Base-by-base conservation (phyloP, 2,113 vertebrate genomes). In the Pseudopipra pipra region DNA sequence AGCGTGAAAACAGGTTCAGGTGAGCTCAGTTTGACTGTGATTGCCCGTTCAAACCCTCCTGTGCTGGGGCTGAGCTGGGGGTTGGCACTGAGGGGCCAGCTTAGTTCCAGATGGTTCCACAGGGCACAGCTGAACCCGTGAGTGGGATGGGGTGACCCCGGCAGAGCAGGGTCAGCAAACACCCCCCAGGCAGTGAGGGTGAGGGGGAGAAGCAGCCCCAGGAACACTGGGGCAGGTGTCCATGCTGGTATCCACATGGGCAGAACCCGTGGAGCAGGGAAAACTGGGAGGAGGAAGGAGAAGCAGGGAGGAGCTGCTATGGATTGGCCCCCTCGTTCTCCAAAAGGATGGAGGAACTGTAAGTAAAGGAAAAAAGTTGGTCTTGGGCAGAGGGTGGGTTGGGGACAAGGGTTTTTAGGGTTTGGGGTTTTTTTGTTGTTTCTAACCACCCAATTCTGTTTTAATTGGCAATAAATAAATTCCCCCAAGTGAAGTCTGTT, bases 221-320 rank as follows among this genome's bases (percentile, higher is more conserved):
- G 0, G 2, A 31, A 6, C 47, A 7, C 1, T 3, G 1, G 27
- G 8, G 7, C 14, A 2, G 21, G 31, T 23, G 5, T 46, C 63
- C 63, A 24, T 7, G 5, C 63, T 17, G 30, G 15, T 8, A n/a
- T 33, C 7, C 6, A 2, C 11, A 11, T 3, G 37, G 33, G 35
- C 41, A 83, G 17, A 47, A 3, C 35, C 15, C 20, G 1, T 11
- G 30, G 35, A 25, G 31, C 17, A 8, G 49, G n/a, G 51, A 9
- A n/a, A 2, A 3, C 4, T 13, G 39, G 18, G 55, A 68, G 54
- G 66, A 55, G 46, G 7, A 47, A 7, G 23, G 44, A 55, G 55
- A 12, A 66, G 41, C 37, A 39, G 24, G 43, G 33, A 14, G 37
- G 47, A 59, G 56, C 81, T 65, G 68, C 68, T 33, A 0, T 37